Conservation (phyloP, 2,888 invertebrate species). For the Drosophila melanocephala region DNA sequence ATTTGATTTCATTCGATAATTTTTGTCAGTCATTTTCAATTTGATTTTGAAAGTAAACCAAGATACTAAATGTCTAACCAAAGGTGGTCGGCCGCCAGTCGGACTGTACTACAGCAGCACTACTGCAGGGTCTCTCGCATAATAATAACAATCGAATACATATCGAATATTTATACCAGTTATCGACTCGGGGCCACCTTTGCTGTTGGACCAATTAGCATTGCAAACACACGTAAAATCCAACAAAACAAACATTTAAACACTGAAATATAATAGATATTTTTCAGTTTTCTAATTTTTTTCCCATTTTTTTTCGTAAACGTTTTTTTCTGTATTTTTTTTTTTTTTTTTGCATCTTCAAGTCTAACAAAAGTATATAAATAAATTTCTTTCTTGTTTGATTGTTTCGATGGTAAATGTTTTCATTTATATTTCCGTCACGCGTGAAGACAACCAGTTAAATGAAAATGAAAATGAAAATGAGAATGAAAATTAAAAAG, state of each 20-base stretch:
- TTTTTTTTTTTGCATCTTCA: constrained; percentile 52
- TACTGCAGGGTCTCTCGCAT: constrained; percentile 2
- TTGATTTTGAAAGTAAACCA: constrained; percentile 65
- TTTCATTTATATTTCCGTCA: constrained; percentile 82
- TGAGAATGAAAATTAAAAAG: constrained; percentile 15
- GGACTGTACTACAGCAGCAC: background rate
- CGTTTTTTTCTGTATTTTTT: constrained; percentile 33
- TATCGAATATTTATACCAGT: background rate
- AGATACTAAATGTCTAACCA: constrained; percentile 31
- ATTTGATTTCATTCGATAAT: constrained; percentile 68
- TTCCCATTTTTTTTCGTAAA: constrained; percentile 3
- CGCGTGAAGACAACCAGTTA: constrained; percentile 31
- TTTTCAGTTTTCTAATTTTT: constrained; percentile 13
- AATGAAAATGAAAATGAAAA: constrained; percentile 13
- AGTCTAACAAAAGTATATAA: constrained; percentile 70
- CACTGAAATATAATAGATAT: constrained; percentile 24
- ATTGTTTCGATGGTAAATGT: constrained; percentile 85
- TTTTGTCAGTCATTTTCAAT: constrained; percentile 56
- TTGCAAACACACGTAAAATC: constrained; percentile 51
- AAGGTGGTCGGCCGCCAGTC: constrained; percentile 11
- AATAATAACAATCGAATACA: background rate
- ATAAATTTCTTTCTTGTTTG: constrained; percentile 85
- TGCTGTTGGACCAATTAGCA: constrained; percentile 30
- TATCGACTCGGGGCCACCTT: constrained; percentile 24
- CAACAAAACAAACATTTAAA: constrained; percentile 25